A percentile compares a stretch with the other conserved stretches of the same genome.
phyloP scores from a whole-genome alignment of 2,113 vertebrate genomes.

The Loxodonta africana region DNA sequence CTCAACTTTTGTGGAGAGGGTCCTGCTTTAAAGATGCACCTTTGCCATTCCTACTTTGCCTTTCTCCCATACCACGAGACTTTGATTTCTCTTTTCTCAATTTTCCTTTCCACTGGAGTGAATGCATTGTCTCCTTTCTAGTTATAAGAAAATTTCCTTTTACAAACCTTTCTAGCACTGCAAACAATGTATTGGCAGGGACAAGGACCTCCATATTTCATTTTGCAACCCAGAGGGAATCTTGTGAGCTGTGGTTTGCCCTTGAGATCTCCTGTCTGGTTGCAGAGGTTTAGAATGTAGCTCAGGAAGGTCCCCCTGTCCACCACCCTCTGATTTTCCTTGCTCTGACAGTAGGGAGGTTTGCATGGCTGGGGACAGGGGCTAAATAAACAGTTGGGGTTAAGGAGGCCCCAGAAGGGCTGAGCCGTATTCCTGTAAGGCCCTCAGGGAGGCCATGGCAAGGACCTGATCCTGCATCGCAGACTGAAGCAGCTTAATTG shows the following conservation, averaged over 20 bases:
- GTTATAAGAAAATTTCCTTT: slow-evolving; percentile 20
- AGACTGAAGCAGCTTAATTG: slow-evolving; percentile 76
- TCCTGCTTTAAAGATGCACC: neutral
- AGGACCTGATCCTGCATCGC: slow-evolving; percentile 66
- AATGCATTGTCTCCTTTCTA: neutral
- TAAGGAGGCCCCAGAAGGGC: slow-evolving; percentile 35
- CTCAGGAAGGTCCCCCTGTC: neutral
- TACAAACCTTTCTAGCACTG: neutral
- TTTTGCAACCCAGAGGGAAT: neutral
- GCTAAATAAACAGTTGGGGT: slow-evolving; percentile 46
- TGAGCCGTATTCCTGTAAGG: slow-evolving; percentile 41
- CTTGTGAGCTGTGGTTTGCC: neutral
- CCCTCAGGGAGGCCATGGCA: slow-evolving; percentile 58
- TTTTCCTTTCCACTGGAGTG: slow-evolving; percentile 31
- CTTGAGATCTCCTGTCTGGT: neutral
- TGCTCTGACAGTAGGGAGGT: neutral
- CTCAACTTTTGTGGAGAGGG: neutral
- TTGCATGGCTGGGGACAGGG: neutral
- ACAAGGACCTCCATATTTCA: neutral
- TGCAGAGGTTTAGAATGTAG: neutral
- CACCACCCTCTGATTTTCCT: neutral
- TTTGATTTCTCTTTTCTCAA: slow-evolving; percentile 24
- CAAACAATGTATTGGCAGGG: neutral
- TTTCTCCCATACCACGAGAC: neutral
- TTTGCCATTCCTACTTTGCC: neutral